Percentiles rank a stretch among this genome's conserved stretches.
These are phyloP conservation scores for Tyria jacobaeae DNA, from an alignment of 2,888 invertebrate species.

Conservation along the genomic window DNA sequence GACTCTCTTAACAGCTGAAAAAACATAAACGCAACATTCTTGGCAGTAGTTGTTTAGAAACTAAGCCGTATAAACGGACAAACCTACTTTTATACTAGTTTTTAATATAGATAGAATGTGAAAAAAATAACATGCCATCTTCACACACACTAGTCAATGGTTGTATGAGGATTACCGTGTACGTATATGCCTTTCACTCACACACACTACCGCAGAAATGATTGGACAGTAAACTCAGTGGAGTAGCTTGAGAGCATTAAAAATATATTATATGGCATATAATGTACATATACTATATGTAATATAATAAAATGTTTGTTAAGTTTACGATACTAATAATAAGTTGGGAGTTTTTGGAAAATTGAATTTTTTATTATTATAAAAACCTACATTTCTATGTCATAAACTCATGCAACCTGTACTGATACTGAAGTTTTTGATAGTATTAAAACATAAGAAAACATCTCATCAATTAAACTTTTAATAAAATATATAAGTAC, in stretches of 20 bases:
- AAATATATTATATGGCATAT: neutral
- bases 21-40: constrained; percentile 57
- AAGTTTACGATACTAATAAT: too few relatives aligned
- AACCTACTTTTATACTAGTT: constrained; percentile 77
- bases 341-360: too few relatives aligned
- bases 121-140: constrained; percentile 71
- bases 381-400: neutral
- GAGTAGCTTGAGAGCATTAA: constrained; percentile 50
- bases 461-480: too few relatives aligned
- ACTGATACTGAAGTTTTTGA: neutral
- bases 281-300: neutral
- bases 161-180: constrained; percentile 62
- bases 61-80: constrained; percentile 63
- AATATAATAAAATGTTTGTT: neutral
- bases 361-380: neutral
- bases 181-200: constrained; percentile 79
- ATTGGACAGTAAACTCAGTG: constrained; percentile 50
- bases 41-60: constrained; percentile 63
- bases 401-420: neutral
- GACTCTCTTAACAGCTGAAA: constrained; percentile 32
- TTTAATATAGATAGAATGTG: constrained; percentile 67
- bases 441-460: too few relatives aligned
- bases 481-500: too few relatives aligned
- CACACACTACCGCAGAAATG: constrained; percentile 54
- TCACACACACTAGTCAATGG: constrained; percentile 62